Evolutionary conservation across 2,797 vertebrate species (phyloP).

Genomic region (Melanotaenia pygmaea): DNA sequence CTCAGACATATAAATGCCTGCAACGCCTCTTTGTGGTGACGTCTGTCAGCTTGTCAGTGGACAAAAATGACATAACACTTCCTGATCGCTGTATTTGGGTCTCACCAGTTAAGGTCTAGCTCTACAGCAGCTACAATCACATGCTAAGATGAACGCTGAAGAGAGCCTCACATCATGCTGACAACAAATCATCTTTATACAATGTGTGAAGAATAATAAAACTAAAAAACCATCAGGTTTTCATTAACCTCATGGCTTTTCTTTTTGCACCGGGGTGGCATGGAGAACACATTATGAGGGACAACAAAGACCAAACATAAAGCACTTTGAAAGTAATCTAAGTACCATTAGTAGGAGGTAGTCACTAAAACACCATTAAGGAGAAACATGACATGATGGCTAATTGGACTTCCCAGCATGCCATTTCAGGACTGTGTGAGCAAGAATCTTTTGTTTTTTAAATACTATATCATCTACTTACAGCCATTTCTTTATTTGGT

Average conservation of each 20-base stretch:
- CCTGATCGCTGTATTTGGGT: slow-evolving; percentile 3
- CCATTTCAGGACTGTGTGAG: background rate
- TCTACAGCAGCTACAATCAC: background rate
- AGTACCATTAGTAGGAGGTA: slow-evolving; percentile 31
- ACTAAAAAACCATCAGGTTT: slow-evolving; percentile 38
- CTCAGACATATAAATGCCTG: slow-evolving; percentile 23
- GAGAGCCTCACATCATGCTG: slow-evolving; percentile 10
- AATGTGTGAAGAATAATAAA: background rate
- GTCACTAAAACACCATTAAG: slow-evolving; percentile 6
- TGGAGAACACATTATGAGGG: slow-evolving; percentile 2
- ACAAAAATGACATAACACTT: slow-evolving; percentile 13
- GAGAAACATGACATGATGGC: background rate
- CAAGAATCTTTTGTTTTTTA: background rate
- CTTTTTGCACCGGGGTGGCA: slow-evolving; percentile 19
- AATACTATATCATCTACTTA: background rate
- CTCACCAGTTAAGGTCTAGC: background rate
- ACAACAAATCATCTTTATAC: slow-evolving; percentile 1
- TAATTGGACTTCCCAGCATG: slow-evolving; percentile 21
- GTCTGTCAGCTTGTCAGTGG: slow-evolving; percentile 37
- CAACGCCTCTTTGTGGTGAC: slow-evolving; percentile 28
- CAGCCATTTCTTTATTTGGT: background rate
- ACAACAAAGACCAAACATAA: slow-evolving; percentile 9
- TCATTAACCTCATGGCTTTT: slow-evolving; percentile 46
- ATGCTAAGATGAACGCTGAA: background rate
- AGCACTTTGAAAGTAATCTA: slow-evolving; percentile 22